Evolutionary conservation across 2,797 vertebrate species (phyloP).

Genomic region (Phalloptychus januarius): DNA sequence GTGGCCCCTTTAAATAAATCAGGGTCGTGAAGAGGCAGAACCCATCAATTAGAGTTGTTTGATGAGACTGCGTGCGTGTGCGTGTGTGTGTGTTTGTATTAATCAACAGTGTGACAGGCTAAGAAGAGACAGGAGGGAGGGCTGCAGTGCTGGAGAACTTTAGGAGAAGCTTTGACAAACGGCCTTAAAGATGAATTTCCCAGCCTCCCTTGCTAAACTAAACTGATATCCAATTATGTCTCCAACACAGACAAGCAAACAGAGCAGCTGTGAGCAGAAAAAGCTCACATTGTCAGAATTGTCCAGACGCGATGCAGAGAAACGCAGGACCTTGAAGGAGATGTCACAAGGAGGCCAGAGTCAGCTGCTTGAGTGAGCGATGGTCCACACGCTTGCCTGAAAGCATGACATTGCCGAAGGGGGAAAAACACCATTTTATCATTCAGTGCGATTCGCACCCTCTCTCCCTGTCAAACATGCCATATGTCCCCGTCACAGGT

Average conservation of each 20-base stretch:
- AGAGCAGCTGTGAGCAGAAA: slow-evolving; percentile 63
- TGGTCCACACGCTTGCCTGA: slow-evolving; percentile 80
- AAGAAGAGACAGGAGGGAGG: slow-evolving; percentile 58
- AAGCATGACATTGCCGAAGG: slow-evolving; percentile 85
- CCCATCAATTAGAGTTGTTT: slow-evolving; percentile 69
- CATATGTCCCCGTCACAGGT: slow-evolving; percentile 86
- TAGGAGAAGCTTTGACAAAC: slow-evolving; percentile 62
- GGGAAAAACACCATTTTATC: slow-evolving; percentile 85
- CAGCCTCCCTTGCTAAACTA: slow-evolving; percentile 72
- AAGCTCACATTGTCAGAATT: slow-evolving; percentile 69
- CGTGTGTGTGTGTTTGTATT: slow-evolving; percentile 57
- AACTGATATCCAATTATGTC: slow-evolving; percentile 81
- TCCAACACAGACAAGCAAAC: slow-evolving; percentile 69
- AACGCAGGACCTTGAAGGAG: slow-evolving; percentile 81
- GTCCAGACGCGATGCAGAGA: slow-evolving; percentile 66
- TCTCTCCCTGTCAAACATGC: slow-evolving; percentile 85
- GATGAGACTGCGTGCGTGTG: slow-evolving; percentile 57
- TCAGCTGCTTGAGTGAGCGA: slow-evolving; percentile 81
- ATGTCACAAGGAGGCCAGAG: slow-evolving; percentile 80
- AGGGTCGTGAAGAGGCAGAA: slow-evolving; percentile 62
- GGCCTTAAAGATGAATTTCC: slow-evolving; percentile 68
- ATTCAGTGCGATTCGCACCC: slow-evolving; percentile 85
- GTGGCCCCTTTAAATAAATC: slow-evolving; percentile 70
- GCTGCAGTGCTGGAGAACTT: slow-evolving; percentile 57
- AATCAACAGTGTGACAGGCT: slow-evolving; percentile 72